phyloP scores from a whole-genome alignment of 2,797 vertebrate genomes.

The Otolemur crassicaudatus region DNA sequence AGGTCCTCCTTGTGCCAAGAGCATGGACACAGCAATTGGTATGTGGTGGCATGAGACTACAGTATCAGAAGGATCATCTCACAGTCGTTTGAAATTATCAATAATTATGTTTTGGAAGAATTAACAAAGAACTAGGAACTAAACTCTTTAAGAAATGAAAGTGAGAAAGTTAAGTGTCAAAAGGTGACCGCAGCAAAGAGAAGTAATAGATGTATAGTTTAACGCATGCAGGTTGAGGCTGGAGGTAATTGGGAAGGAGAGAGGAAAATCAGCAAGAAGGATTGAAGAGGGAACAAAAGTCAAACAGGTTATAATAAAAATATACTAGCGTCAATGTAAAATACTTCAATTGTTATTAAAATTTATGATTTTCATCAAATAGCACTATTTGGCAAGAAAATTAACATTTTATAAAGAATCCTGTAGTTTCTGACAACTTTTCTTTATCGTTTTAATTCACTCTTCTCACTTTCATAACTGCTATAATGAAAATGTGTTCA shows the following conservation, averaged over 20 bases:
- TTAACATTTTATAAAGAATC: neutral
- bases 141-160: neutral
- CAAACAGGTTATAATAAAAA: neutral
- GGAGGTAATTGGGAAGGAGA: neutral
- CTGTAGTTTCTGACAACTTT: neutral
- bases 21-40: neutral
- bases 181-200: neutral
- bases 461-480: neutral
- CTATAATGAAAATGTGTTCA: neutral
- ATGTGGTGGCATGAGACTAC: neutral
- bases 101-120: neutral
- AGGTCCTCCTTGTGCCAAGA: neutral
- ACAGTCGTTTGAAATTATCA: neutral
- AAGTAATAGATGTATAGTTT: neutral
- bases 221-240: neutral
- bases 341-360: neutral
- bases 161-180: neutral
- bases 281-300: neutral
- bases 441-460: neutral
- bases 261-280: neutral
- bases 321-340: neutral
- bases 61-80: neutral
- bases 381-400: neutral
- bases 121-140: neutral
- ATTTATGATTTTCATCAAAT: neutral